These are phyloP conservation scores for Pampusana beccarii DNA, from an alignment of 2,113 vertebrate genomes.

Conservation along the genomic window DNA sequence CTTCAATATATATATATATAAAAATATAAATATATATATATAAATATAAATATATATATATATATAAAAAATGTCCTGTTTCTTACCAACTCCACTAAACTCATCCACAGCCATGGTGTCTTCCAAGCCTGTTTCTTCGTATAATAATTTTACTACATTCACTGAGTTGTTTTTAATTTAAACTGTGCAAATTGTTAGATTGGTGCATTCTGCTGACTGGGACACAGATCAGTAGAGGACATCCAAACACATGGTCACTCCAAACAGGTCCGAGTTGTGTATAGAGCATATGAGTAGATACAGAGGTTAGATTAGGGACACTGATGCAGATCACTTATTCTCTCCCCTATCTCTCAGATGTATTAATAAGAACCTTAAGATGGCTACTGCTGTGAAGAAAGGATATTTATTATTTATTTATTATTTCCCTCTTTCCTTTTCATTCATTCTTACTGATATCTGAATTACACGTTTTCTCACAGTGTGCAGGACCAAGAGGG, in stretches of 20 bases:
- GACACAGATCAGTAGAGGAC: not conserved
- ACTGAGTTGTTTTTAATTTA: not conserved
- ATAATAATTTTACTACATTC: not conserved
- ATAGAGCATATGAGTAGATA: not conserved
- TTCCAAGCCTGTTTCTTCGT: not conserved
- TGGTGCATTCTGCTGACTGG: not conserved
- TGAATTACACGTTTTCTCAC: not conserved
- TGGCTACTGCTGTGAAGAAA: not conserved
- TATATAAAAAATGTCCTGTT: not conserved
- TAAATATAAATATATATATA: not conserved
- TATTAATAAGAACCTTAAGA: not conserved
- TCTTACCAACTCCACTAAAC: not conserved
- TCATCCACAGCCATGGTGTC: not conserved
- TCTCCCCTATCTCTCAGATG: not conserved
- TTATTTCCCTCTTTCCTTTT: not conserved
- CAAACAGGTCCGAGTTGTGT: not conserved
- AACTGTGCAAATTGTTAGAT: not conserved
- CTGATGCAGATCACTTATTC: not conserved
- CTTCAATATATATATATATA: not conserved
- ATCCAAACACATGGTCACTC: not conserved
- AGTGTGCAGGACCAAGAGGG: not conserved
- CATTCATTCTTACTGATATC: not conserved
- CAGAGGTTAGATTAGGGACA: not conserved
- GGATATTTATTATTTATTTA: not conserved
- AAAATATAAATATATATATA: too few relatives aligned